Percentiles rank a stretch among this genome's conserved stretches.
These are phyloP conservation scores for Aphis gossypii DNA, from an alignment of 1,140 invertebrate genomes.

Conservation along the genomic window DNA sequence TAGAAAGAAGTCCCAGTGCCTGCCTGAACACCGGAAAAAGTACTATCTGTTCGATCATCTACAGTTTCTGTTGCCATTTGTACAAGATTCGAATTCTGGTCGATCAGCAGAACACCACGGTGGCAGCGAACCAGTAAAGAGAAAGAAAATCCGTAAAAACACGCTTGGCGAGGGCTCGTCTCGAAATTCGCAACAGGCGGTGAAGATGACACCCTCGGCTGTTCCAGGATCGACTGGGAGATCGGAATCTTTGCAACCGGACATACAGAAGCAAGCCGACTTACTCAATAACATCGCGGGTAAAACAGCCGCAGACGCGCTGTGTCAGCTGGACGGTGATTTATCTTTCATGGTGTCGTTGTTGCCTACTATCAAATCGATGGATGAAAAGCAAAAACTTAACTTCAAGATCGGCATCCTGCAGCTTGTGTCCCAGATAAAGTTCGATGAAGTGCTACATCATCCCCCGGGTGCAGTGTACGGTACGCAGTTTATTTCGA, in stretches of 20 bases:
- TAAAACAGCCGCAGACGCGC: not conserved
- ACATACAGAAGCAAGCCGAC: not conserved
- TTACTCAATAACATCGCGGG: not conserved
- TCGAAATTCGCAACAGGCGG: not conserved
- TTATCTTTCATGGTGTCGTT: conserved; percentile 50
- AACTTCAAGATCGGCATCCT: conserved; percentile 54
- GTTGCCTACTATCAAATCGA: conserved; percentile 52
- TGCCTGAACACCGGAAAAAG: conserved; percentile 20
- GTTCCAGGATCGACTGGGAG: not conserved
- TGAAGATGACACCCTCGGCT: not conserved
- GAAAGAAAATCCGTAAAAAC: not conserved
- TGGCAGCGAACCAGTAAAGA: not conserved
- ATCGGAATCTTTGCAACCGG: not conserved
- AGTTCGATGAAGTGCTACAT: not conserved
- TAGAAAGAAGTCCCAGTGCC: not conserved
- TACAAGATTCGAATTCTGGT: not conserved
- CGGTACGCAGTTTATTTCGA: not conserved
- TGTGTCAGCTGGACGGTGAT: conserved; percentile 48
- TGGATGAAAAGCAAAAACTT: conserved; percentile 45
- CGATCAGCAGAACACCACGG: not conserved
- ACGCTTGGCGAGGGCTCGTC: not conserved
- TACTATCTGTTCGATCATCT: conserved; percentile 49
- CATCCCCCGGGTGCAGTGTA: not conserved
- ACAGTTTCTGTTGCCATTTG: conserved; percentile 38
- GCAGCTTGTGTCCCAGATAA: conserved; percentile 28